Evolutionary conservation across 1,140 invertebrate species (phyloP).

Genomic region (Calephelis nemesis): DNA sequence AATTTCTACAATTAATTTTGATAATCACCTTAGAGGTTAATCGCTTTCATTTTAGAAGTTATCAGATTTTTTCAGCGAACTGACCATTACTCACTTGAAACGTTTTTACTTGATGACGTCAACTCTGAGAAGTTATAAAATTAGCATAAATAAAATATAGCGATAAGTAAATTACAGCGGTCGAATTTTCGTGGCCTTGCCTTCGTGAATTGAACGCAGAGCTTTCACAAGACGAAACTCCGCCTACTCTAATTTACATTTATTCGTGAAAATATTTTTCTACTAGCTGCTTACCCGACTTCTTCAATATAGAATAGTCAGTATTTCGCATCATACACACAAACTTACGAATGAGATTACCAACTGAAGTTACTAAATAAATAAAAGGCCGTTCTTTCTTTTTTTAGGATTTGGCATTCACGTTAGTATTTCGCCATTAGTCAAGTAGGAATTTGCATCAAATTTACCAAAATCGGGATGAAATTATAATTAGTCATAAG

Average conservation of each 20-base stretch:
- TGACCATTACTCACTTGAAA: constrained; percentile 22
- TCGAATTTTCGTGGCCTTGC: constrained; percentile 10
- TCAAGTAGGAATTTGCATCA: too few relatives aligned
- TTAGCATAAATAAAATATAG: constrained; percentile 27
- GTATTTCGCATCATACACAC: too few relatives aligned
- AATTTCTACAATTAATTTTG: background rate
- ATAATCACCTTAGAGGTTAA: constrained; percentile 9
- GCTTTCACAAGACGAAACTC: background rate
- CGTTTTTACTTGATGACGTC: constrained; percentile 30
- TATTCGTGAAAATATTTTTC: too few relatives aligned
- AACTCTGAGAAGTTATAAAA: constrained; percentile 23
- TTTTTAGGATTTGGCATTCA: too few relatives aligned
- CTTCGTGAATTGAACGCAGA: background rate
- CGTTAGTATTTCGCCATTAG: too few relatives aligned
- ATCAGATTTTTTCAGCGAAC: constrained; percentile 12
- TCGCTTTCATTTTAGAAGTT: constrained; percentile 9
- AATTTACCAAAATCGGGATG: too few relatives aligned
- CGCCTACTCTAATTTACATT: background rate
- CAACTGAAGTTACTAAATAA: too few relatives aligned
- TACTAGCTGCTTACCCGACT: too few relatives aligned
- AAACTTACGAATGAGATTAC: too few relatives aligned
- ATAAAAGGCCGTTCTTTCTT: too few relatives aligned
- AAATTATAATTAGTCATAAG: too few relatives aligned
- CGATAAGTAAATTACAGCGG: constrained; percentile 25
- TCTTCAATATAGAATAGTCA: too few relatives aligned